Evolutionary conservation across 2,113 vertebrate genomes (phyloP), one percentile per base, ranked within the genome.

Genomic region (Triplophysa tibetana): DNA sequence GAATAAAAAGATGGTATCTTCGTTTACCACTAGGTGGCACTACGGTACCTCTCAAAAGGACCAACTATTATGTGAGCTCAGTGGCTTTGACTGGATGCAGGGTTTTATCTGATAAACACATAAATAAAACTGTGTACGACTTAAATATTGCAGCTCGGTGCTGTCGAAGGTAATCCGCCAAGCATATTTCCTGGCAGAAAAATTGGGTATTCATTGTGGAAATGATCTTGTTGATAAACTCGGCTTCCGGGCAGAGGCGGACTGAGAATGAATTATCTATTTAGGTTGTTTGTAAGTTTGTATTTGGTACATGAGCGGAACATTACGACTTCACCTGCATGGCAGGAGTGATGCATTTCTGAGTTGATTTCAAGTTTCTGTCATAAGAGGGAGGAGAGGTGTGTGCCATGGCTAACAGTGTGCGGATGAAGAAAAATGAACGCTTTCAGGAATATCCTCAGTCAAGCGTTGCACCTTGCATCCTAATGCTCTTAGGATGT

Each of bases 71-170:
- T 14, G 19, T 24, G 73, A 26, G 73, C 23, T 29, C 23, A 19
- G 73, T 45, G 21, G n/a, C 60, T 63, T 41, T 41, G 58, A n/a
- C 58, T 38, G 74, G 73, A 65, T 50, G 73, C 63, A 54, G 43
- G 56, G 9, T n/a, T 80, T 66, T 23, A 63, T 74, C 78, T 79
- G 69, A 84, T 85, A 85, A 84, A 86, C 72, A 65, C 85, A 84
- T 66, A 85, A 85, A 86, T 86, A 86, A 77, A 58, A 67, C 68
- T 77, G 56, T 58, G 62, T 84, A 61, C 79, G 78, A 77, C 83
- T 85, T 85, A 84, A 85, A 80, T 70, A 86, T 85, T 63, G 83
- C 75, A 70, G 81, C 72, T 82, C 83, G 76, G 73, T 80, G 83
- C 78, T 83, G 83, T 81, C 82, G 54, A 69, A 61, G 24, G 75